Conservation (phyloP, 2,797 vertebrate genomes). For the Knipowitschia caucasica region DNA sequence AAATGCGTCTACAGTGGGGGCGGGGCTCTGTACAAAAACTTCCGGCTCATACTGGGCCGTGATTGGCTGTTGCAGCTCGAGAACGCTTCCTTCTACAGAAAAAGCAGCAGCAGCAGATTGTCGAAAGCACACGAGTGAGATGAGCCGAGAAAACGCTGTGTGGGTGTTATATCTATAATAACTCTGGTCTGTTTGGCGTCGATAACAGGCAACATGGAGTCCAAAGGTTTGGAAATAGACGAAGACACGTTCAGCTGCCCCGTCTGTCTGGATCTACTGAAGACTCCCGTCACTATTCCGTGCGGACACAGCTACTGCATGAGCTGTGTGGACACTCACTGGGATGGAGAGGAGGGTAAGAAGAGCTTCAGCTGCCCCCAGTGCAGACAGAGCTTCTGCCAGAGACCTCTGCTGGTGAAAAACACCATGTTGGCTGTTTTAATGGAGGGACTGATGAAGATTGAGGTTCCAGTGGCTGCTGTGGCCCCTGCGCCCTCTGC, state of each 20-base stretch:
- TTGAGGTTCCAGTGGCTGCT: background rate
- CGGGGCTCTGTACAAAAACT: too few relatives aligned
- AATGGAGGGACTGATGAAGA: background rate
- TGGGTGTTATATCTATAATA: too few relatives aligned
- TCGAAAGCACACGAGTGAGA: too few relatives aligned
- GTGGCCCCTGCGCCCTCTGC: background rate
- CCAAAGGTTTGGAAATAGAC: background rate
- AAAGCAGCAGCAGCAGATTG: too few relatives aligned
- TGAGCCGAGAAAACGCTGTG: too few relatives aligned
- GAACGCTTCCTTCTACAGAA: too few relatives aligned
- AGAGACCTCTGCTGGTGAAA: conserved; percentile 9
- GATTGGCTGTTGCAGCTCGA: too few relatives aligned
- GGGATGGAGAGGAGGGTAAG: background rate
- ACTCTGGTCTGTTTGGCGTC: background rate
- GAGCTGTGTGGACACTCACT: conserved; percentile 4
- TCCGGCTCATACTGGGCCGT: too few relatives aligned
- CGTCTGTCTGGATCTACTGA: conserved; percentile 4
- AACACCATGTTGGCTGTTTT: conserved; percentile 5
- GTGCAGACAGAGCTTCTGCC: conserved; percentile 1
- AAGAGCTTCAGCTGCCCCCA: conserved; percentile 2
- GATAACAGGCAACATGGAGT: background rate
- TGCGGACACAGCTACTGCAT: conserved; percentile 11
- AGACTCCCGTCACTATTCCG: conserved; percentile 3
- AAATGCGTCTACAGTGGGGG: too few relatives aligned
- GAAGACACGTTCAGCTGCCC: background rate